phyloP scores from a whole-genome alignment of 2,113 vertebrate species.

The Pseudopipra pipra region DNA sequence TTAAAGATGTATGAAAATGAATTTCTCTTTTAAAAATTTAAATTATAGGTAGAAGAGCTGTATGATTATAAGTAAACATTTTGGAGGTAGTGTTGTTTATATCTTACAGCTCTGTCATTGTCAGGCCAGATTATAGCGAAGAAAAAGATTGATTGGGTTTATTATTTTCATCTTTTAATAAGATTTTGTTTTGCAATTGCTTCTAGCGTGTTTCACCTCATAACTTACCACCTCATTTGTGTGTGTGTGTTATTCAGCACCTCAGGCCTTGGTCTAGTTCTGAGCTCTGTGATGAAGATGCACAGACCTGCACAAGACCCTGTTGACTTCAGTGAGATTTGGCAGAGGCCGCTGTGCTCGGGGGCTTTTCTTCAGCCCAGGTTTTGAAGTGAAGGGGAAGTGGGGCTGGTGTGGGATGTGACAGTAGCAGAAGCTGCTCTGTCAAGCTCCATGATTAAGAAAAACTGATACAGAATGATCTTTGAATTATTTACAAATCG shows the following conservation, averaged over 20 bases:
- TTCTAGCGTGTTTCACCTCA: neutral
- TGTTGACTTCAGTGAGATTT: neutral
- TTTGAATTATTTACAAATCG: neutral
- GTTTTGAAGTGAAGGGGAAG: neutral
- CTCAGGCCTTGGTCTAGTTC: neutral
- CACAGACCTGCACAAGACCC: neutral
- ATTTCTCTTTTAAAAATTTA: neutral
- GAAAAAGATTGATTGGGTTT: neutral
- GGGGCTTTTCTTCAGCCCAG: neutral
- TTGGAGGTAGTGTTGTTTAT: neutral
- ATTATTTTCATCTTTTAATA: constrained; percentile 14
- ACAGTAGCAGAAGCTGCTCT: neutral
- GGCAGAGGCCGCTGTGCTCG: neutral
- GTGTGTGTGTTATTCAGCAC: neutral
- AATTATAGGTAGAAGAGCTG: neutral
- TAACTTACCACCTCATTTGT: neutral
- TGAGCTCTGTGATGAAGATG: neutral
- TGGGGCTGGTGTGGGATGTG: neutral
- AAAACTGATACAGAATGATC: neutral
- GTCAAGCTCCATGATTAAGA: neutral
- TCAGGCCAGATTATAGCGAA: neutral
- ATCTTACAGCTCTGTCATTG: neutral
- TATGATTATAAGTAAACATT: neutral
- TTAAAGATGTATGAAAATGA: neutral
- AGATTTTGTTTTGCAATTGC: neutral